phyloP scores from a whole-genome alignment of 2,113 vertebrate genomes.

The Pterocles burchelli region DNA sequence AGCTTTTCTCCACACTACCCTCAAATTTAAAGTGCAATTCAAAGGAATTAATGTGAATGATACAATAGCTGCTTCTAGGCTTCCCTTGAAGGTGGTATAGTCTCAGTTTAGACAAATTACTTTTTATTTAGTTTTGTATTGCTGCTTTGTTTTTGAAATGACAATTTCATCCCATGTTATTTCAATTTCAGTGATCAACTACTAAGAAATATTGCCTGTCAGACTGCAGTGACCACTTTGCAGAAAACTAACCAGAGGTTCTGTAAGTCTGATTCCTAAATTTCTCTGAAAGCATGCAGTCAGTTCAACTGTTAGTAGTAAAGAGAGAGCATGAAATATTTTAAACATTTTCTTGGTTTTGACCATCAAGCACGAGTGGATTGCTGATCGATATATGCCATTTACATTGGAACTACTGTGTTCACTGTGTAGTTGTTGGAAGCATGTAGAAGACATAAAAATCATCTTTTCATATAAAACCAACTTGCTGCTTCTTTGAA shows the following conservation, averaged over 20 bases:
- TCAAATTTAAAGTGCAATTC: background rate
- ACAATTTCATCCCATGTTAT: background rate
- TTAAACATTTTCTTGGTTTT: background rate
- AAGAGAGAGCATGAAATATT: background rate
- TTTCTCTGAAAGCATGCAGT: background rate
- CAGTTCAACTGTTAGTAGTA: background rate
- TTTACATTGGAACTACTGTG: background rate
- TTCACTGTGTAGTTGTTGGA: background rate
- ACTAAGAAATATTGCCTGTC: background rate
- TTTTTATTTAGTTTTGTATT: background rate
- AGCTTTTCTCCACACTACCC: background rate
- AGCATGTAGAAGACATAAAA: background rate
- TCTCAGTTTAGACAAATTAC: background rate
- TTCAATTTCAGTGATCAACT: rapidly evolving
- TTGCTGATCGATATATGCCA: background rate
- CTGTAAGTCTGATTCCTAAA: background rate
- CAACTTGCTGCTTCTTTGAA: background rate
- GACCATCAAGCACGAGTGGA: background rate
- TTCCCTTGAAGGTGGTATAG: background rate
- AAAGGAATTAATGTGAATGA: background rate
- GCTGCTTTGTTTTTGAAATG: background rate
- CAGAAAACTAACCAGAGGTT: background rate
- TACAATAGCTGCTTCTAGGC: background rate
- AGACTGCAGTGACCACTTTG: background rate
- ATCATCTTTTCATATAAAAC: background rate